Base-by-base conservation (phyloP, 2,113 vertebrate species). In the Alexandromys fortis region DNA sequence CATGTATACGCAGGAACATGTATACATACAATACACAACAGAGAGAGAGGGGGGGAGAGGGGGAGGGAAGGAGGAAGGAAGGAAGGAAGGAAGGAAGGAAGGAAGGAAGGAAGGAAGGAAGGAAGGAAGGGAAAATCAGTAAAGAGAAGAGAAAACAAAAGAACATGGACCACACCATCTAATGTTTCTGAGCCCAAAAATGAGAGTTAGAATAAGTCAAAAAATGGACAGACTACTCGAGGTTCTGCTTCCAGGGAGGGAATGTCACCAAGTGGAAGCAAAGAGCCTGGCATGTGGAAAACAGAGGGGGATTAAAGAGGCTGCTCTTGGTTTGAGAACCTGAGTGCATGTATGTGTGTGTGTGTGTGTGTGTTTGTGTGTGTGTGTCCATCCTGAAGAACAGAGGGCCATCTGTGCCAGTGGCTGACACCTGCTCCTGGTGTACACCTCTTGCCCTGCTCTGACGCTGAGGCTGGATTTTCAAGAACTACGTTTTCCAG, bases 341-440 rank as follows among this genome's bases (percentile, higher is more conserved):
- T 14, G 3, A 16, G 52, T 21, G 4, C 42, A 42, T 42, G 45
- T 28, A n/a, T 73, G 70, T 38, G 19, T 38, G 68, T n/a, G 33
- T 16, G 67, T 75, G 49, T n/a, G 17, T 76, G 42, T 16, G 45
- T 28, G 70, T 73, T 19, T 38, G n/a, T 38, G 68, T 17, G 2
- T 33, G 67, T 75, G 68, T 35, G 33, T 35, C 30, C 21, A 58
- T 45, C 52, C 42, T 7, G 26, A 38, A 58, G 24, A 14, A 42
- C 21, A 19, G 0, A 47, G 3, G 0, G 3, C 2, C 30, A 35
- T 0, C 19, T 35, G 9, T 47, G n/a, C 55, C 81, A 38, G 22
- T 16, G 30, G 65, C 12, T 13, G 1, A 61, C 24, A 28, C 12
- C 28, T 19, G 30, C n/a, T 82, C 42, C 3, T 19, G 33, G 12